phyloP scores from a whole-genome alignment of 2,113 vertebrate genomes.

The Tauraco erythrolophus region DNA sequence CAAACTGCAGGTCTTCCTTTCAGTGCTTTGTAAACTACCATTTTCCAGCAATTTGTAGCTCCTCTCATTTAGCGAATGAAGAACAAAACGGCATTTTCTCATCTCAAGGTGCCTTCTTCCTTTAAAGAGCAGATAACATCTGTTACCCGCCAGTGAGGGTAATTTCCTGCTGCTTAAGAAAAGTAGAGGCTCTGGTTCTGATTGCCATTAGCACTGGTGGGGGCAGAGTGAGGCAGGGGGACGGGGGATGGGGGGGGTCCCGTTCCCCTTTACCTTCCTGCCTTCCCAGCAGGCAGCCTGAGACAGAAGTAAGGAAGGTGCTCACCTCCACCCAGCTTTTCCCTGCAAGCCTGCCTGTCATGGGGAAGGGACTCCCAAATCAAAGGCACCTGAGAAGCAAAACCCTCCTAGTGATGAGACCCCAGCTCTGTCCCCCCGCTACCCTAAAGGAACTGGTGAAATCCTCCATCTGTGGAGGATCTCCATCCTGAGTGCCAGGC shows the following conservation, averaged over 20 bases:
- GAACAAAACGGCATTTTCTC: background rate
- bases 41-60: background rate
- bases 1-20: background rate
- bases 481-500: background rate
- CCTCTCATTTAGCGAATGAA: background rate
- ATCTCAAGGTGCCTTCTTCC: background rate
- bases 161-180: background rate
- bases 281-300: background rate
- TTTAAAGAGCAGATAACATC: background rate
- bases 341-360: background rate
- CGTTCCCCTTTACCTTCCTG: background rate
- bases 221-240: background rate
- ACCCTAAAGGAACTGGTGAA: background rate
- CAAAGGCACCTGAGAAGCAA: background rate
- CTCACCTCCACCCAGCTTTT: background rate
- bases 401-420: background rate
- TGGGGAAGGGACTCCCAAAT: background rate
- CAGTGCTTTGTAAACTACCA: background rate
- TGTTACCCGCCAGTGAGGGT: rapidly evolving
- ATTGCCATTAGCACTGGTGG: background rate
- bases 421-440: background rate
- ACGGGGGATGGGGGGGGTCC: rapidly evolving
- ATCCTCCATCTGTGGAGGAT: background rate
- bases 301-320: background rate
- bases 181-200: background rate